Percentiles rank a stretch among this genome's conserved stretches.
phyloP scores from a whole-genome alignment of 2,113 vertebrate genomes.

The Limnothrissa miodon region DNA sequence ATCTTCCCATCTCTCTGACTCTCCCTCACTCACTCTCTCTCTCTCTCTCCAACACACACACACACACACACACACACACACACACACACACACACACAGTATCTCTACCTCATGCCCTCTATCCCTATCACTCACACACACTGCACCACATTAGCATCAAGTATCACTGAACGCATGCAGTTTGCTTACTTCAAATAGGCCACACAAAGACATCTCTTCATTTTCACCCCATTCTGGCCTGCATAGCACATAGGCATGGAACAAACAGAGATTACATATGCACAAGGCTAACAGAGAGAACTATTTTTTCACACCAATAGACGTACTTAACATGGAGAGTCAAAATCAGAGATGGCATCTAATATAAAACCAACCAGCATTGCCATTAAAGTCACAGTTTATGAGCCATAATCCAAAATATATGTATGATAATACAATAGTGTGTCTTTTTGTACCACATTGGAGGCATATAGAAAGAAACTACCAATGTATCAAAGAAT shows the following conservation, averaged over 20 bases:
- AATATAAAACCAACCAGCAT: not conserved
- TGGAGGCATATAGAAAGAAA: not conserved
- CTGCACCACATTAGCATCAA: conserved; percentile 79
- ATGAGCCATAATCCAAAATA: too few species aligned
- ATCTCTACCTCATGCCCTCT: conserved; percentile 48
- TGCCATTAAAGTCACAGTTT: not conserved
- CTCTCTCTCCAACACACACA: too few species aligned
- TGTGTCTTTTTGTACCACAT: not conserved
- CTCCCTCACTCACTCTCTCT: conserved; percentile 36
- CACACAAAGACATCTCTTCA: conserved; percentile 72
- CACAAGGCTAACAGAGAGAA: not conserved
- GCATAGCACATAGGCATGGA: not conserved
- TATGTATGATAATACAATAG: too few species aligned
- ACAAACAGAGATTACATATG: not conserved
- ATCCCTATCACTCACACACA: conserved; percentile 61
- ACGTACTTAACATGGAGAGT: not conserved
- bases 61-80: conserved; percentile 54
- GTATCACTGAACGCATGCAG: conserved; percentile 73
- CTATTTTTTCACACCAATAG: not conserved
- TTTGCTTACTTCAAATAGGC: conserved; percentile 68
- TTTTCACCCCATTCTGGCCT: conserved; percentile 50
- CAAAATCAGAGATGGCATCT: not conserved
- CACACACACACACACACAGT: conserved; percentile 53
- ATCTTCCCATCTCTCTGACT: conserved; percentile 76
- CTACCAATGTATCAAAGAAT: not conserved